A percentile compares a stretch with the other conserved stretches of the same genome.
Evolutionary conservation across 2,888 invertebrate genomes (phyloP).

Genomic region (Agrypnus murinus): DNA sequence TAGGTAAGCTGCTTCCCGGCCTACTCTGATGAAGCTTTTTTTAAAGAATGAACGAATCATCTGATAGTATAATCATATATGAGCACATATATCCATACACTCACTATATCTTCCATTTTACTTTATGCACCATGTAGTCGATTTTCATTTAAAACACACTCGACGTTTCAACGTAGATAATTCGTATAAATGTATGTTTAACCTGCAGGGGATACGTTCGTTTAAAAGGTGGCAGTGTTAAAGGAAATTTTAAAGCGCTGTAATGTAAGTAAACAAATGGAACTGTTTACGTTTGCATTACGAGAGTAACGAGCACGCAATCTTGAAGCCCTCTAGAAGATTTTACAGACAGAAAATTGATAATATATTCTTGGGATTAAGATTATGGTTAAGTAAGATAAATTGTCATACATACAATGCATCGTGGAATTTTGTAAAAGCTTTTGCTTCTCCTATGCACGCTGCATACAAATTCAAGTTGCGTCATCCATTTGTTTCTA

Average conservation of each 20-base stretch:
- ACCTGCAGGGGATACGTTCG: slow-evolving; percentile 11
- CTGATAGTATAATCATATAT: too few species aligned
- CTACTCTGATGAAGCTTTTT: too few species aligned
- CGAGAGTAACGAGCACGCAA: slow-evolving; percentile 4
- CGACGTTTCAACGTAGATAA: too few species aligned
- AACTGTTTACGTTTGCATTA: slow-evolving; percentile 22
- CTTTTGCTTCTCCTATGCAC: too few species aligned
- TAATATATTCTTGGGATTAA: background rate
- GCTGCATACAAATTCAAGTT: slow-evolving; percentile 1
- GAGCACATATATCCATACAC: too few species aligned
- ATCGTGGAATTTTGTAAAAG: background rate
- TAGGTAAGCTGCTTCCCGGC: too few species aligned
- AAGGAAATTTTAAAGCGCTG: slow-evolving; percentile 5
- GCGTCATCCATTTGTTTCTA: slow-evolving; percentile 1
- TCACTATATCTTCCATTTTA: too few species aligned
- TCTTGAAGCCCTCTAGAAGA: background rate
- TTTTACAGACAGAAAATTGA: background rate
- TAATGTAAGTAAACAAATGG: slow-evolving; percentile 20
- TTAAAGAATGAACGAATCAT: too few species aligned
- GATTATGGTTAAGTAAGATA: slow-evolving; percentile 1
- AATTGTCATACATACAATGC: slow-evolving; percentile 5
- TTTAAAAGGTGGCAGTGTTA: slow-evolving; percentile 4
- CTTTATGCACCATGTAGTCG: too few species aligned
- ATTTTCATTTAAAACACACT: too few species aligned
- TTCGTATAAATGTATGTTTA: background rate